A percentile compares a stretch with the other conserved stretches of the same genome.
Conservation (phyloP, 2,113 vertebrate genomes). For the Suncus etruscus region DNA sequence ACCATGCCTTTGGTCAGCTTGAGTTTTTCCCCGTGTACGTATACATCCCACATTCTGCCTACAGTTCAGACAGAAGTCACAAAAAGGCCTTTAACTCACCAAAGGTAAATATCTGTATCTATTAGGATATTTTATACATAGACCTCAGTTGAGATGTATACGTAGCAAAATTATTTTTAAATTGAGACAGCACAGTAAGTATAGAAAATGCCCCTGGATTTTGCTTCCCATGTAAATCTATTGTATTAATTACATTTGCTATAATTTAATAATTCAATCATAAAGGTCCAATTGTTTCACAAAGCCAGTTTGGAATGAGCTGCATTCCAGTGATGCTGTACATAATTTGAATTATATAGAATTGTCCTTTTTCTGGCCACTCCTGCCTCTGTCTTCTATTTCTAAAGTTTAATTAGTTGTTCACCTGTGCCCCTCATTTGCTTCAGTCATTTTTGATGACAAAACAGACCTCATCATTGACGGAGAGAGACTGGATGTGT, state of each 20-base stretch:
- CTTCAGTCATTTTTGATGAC: conserved; percentile 70
- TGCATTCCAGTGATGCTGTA: conserved; percentile 89
- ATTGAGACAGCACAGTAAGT: conserved; percentile 82
- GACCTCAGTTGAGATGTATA: conserved; percentile 82
- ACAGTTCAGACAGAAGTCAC: conserved; percentile 76
- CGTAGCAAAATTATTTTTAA: conserved; percentile 85
- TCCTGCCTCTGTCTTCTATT: conserved; percentile 84
- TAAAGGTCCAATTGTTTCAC: conserved; percentile 87
- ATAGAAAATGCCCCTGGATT: conserved; percentile 79
- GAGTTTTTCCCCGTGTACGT: conserved; percentile 73
- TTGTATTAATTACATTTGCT: conserved; percentile 79
- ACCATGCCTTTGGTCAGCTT: conserved; percentile 76
- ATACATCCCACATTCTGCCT: conserved; percentile 74
- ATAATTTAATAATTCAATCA: conserved; percentile 80
- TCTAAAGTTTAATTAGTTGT: conserved; percentile 83
- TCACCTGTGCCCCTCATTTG: conserved; percentile 84
- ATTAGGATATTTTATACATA: conserved; percentile 85
- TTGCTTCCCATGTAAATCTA: conserved; percentile 82
- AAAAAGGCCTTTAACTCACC: conserved; percentile 86
- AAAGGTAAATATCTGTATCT: conserved; percentile 86
- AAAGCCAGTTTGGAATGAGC: conserved; percentile 84
- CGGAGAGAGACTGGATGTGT: conserved; percentile 66
- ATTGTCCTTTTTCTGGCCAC: conserved; percentile 73
- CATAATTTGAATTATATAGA: conserved; percentile 88
- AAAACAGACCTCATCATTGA: conserved; percentile 61